A percentile compares a stretch with the other conserved stretches of the same genome.
Evolutionary conservation across 2,113 vertebrate species (phyloP).

Genomic region (Phycodurus eques): DNA sequence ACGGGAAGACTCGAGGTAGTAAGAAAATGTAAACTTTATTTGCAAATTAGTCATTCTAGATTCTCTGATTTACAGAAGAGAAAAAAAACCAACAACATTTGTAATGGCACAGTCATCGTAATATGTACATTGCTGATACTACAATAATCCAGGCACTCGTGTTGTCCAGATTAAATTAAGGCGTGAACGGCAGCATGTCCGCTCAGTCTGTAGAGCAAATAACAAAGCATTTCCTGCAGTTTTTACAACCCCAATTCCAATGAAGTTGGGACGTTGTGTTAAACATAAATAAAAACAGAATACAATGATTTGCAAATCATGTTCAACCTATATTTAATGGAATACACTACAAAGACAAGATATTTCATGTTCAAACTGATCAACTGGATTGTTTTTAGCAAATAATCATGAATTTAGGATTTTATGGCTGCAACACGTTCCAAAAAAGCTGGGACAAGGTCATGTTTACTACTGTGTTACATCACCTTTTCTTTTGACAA

Average conservation of each 20-base stretch:
- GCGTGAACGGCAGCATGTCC: slow-evolving; percentile 27
- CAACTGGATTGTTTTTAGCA: too few species aligned
- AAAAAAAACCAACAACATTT: slow-evolving; percentile 50
- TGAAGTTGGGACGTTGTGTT: too few species aligned
- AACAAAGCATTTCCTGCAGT: slow-evolving; percentile 52
- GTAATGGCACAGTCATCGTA: slow-evolving; percentile 71
- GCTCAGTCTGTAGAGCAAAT: slow-evolving; percentile 43
- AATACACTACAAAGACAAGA: too few species aligned
- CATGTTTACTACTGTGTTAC: too few species aligned
- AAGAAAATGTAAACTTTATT: slow-evolving; percentile 82
- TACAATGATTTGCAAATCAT: too few species aligned
- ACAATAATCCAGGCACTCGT: slow-evolving; percentile 53
- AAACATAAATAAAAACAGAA: too few species aligned
- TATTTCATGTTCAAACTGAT: too few species aligned
- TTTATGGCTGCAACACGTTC: too few species aligned
- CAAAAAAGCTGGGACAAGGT: too few species aligned
- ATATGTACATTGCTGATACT: slow-evolving; percentile 62
- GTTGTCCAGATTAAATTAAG: slow-evolving; percentile 53
- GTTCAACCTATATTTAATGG: too few species aligned
- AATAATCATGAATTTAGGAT: too few species aligned
- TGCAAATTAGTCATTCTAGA: slow-evolving; percentile 67
- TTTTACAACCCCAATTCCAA: not conserved
- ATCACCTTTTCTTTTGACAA: too few species aligned
- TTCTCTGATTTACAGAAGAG: slow-evolving; percentile 71
- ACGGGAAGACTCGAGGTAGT: slow-evolving; percentile 22